phyloP scores from a whole-genome alignment of 2,888 invertebrate genomes.

The Electrophaes corylata region DNA sequence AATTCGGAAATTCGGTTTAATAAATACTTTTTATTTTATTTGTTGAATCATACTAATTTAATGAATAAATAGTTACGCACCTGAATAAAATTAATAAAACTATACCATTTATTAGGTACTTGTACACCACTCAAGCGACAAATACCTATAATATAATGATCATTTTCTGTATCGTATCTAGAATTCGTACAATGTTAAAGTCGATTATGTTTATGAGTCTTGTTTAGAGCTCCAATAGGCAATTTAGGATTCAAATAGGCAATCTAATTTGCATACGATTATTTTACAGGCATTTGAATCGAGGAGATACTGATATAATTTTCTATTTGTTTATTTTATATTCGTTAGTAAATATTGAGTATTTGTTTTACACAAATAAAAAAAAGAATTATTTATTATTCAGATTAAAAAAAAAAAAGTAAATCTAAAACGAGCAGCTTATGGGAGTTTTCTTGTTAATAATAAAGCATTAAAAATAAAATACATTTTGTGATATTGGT shows the following conservation, averaged over 20 bases:
- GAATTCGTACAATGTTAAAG: conserved; percentile 40
- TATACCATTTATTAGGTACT: background rate
- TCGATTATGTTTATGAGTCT: conserved; percentile 42
- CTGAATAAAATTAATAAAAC: too few species aligned
- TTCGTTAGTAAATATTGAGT: background rate
- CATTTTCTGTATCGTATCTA: conserved; percentile 14
- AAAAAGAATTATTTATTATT: too few species aligned
- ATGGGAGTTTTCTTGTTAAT: too few species aligned
- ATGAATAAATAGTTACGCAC: too few species aligned
- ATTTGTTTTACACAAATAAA: too few species aligned
- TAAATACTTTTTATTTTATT: too few species aligned
- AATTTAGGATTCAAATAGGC: conserved; percentile 38
- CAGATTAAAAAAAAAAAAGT: too few species aligned
- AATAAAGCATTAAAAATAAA: too few species aligned
- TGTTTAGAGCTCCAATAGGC: conserved; percentile 39
- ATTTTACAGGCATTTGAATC: conserved; percentile 15
- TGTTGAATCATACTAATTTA: too few species aligned
- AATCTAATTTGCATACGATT: conserved; percentile 35
- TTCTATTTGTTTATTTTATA: background rate
- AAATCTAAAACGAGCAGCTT: too few species aligned
- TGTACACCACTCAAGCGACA: conserved; percentile 13
- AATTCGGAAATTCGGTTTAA: too few species aligned
- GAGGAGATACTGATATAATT: background rate
- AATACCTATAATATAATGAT: conserved; percentile 11
- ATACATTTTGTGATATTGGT: too few species aligned